Base-by-base conservation (phyloP, 2,888 invertebrate genomes). In the Ischnura elegans region DNA sequence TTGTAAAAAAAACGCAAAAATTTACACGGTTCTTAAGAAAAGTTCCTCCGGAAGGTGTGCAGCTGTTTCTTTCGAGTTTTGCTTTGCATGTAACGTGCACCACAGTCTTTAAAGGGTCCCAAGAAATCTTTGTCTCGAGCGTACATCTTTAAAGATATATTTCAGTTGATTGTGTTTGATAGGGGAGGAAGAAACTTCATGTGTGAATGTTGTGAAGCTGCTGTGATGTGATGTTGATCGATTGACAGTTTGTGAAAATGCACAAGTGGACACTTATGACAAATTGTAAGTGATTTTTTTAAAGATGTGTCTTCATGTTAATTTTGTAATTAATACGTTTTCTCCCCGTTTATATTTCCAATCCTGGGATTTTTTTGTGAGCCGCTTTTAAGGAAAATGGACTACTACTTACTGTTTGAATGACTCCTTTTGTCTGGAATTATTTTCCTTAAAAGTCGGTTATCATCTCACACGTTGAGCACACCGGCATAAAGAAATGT, bases 21-120 rank as follows among this genome's bases (percentile, higher is more conserved):
- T 90, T n/a, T 90, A 90, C 90, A 90, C 90, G 90, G 90, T 90
- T 90, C 90, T 90, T 55, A 90, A 90, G 90, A 66, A 90, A 51
- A 90, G 66, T 61, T 90, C 66, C 90, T 66, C 66, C 47, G 90
- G 61, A 90, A 42, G 25, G 61, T 90, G 90, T 76, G 76, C 36
- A 76, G 90, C 43, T 90, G 61, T 55, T 90, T 90, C 61, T 55
- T 90, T 61, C 16, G 61, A 61, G 66, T 66, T 61, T 29, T 90
- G 90, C 43, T 90, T 90, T 66, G 61, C 87, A 90, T 61, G 61
- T 61, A 43, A 47, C 29, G 43, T 90, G 61, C 61, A 43, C 61
- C 61, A 61, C 55, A 90, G 61, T 10, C 61, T 29, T 90, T 51
- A 66, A 42, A 90, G 8, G 43, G 55, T 61, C 66, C 90, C 90